These are phyloP conservation scores for Anabas testudineus DNA, from an alignment of 2,797 vertebrate genomes.

Conservation along the genomic window DNA sequence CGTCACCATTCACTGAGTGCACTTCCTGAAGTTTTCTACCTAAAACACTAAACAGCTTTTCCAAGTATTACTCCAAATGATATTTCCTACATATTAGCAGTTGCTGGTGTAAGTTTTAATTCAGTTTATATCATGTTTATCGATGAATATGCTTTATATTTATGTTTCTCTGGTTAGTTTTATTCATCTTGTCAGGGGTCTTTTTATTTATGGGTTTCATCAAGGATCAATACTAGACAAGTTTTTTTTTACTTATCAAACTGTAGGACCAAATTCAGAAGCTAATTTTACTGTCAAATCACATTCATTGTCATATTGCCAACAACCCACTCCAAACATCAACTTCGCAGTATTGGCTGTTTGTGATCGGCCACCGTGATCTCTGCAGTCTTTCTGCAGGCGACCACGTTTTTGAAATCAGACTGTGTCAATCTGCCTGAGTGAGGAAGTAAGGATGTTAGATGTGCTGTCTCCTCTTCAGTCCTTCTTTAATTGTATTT, in stretches of 20 bases:
- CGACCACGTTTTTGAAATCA: background rate
- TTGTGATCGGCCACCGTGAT: background rate
- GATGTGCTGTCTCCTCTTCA: background rate
- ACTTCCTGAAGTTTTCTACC: conserved; percentile 3
- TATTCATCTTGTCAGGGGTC: background rate
- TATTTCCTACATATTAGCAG: background rate
- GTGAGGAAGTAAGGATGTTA: too few species aligned
- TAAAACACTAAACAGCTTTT: background rate
- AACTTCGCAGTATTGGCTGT: background rate
- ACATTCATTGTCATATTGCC: background rate
- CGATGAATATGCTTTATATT: background rate
- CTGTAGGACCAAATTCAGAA: too few species aligned
- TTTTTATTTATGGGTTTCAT: background rate
- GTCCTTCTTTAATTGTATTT: conserved; percentile 1
- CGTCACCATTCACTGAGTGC: background rate
- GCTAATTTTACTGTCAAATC: background rate
- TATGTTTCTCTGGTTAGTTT: background rate
- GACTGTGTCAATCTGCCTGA: too few species aligned
- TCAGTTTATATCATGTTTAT: background rate
- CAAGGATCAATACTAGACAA: background rate
- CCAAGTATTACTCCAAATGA: background rate
- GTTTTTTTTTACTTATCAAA: too few species aligned
- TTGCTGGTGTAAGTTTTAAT: background rate
- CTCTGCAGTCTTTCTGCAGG: background rate
- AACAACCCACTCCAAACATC: too few species aligned